These are phyloP conservation scores for Ridgeia piscesae DNA, from an alignment of 1,140 invertebrate species.

Conservation along the genomic window DNA sequence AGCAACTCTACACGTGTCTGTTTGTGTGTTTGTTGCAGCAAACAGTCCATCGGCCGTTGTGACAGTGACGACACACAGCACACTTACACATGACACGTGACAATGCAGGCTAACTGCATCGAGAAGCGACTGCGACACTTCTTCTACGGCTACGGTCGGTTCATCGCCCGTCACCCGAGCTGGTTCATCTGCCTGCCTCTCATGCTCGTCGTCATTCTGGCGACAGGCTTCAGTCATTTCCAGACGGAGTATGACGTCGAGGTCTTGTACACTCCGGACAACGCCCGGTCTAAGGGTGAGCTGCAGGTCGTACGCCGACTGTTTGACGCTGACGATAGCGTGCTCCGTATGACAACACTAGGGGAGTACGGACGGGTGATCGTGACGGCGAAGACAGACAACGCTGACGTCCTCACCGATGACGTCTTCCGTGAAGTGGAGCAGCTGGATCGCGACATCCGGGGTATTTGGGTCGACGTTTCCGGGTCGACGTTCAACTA, in stretches of 20 bases:
- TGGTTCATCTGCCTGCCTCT: neutral
- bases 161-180: neutral
- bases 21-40: neutral
- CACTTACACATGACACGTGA: neutral
- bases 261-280: neutral
- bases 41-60: neutral
- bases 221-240: neutral
- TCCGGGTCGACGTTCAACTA: neutral
- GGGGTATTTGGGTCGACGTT: neutral
- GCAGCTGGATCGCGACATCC: neutral
- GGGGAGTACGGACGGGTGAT: neutral
- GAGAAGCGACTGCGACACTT: neutral
- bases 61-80: neutral
- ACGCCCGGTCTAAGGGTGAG: neutral
- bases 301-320: neutral
- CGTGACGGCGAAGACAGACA: neutral
- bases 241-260: neutral
- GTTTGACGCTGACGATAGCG: neutral
- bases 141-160: neutral
- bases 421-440: neutral
- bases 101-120: neutral
- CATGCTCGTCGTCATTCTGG: neutral
- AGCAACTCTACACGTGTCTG: too few relatives aligned
- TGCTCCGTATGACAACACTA: neutral
- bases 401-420: neutral